Percentiles rank a stretch among this genome's conserved stretches.
Evolutionary conservation across 2,113 vertebrate genomes (phyloP).

Genomic region (Helogale parvula): DNA sequence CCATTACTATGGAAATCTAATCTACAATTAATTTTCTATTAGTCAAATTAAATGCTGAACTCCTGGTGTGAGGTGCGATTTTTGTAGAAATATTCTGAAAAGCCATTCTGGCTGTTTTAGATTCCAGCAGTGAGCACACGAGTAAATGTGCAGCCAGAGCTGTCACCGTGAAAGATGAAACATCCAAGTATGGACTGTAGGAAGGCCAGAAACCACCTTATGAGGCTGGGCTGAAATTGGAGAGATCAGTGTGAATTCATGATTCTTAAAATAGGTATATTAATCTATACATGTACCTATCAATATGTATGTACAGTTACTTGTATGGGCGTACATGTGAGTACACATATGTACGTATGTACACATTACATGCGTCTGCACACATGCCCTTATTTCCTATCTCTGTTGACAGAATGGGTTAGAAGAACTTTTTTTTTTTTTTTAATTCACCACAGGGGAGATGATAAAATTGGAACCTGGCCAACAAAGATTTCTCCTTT

Average conservation of each 20-base stretch:
- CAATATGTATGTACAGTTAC: background rate
- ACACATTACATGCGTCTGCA: too few species aligned
- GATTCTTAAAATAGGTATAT: background rate
- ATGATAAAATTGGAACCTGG: background rate
- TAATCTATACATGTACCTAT: background rate
- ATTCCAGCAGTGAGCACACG: background rate
- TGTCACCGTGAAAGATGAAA: background rate
- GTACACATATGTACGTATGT: too few species aligned
- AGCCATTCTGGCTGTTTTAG: background rate
- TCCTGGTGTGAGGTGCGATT: background rate
- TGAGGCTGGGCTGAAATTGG: background rate
- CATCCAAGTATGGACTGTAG: background rate
- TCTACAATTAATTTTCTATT: background rate
- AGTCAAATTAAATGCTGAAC: background rate
- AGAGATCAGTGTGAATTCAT: background rate
- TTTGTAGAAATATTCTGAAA: background rate
- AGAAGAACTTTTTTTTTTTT: too few species aligned
- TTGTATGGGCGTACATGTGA: too few species aligned
- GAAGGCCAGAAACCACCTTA: too few species aligned
- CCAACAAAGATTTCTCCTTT: background rate
- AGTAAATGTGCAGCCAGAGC: background rate
- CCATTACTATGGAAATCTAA: background rate
- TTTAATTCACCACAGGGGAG: background rate
- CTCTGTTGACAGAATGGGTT: too few species aligned
- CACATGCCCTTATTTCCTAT: too few species aligned